A percentile compares a stretch with the other conserved stretches of the same genome.
These are phyloP conservation scores for Nasonia oneida DNA, from an alignment of 2,888 invertebrate species.

Conservation along the genomic window DNA sequence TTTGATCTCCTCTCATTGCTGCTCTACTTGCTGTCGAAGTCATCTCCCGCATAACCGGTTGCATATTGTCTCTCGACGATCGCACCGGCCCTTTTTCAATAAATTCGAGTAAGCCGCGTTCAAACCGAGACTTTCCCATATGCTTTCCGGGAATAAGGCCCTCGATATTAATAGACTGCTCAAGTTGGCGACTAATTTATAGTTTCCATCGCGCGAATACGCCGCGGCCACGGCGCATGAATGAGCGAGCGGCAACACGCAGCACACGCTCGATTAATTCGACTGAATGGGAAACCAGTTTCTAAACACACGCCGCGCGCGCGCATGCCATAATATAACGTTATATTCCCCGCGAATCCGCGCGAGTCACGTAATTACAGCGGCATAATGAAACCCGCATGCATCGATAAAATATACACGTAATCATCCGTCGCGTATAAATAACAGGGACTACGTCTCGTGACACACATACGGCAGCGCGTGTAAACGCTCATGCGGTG, in stretches of 20 bases:
- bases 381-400: constrained; percentile 4
- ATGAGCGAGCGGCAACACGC: constrained; percentile 10
- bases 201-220: not conserved
- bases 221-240: not conserved
- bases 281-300: not conserved
- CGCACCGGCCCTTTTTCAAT: too few relatives aligned
- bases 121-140: not conserved
- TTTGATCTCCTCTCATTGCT: not conserved
- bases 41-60: not conserved
- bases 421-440: constrained; percentile 13
- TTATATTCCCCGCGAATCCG: not conserved
- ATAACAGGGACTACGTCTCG: not conserved
- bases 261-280: not conserved
- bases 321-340: constrained; percentile 5
- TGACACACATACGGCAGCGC: not conserved
- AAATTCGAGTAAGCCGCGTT: not conserved
- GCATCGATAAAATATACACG: not conserved
- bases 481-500: not conserved
- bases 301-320: not conserved
- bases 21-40: not conserved
- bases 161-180: not conserved
- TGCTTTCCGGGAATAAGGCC: not conserved
- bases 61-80: not conserved
- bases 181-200: not conserved
- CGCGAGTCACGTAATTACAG: not conserved